Evolutionary conservation across 2,797 vertebrate genomes (phyloP).

Genomic region (Bovichtus variegatus): DNA sequence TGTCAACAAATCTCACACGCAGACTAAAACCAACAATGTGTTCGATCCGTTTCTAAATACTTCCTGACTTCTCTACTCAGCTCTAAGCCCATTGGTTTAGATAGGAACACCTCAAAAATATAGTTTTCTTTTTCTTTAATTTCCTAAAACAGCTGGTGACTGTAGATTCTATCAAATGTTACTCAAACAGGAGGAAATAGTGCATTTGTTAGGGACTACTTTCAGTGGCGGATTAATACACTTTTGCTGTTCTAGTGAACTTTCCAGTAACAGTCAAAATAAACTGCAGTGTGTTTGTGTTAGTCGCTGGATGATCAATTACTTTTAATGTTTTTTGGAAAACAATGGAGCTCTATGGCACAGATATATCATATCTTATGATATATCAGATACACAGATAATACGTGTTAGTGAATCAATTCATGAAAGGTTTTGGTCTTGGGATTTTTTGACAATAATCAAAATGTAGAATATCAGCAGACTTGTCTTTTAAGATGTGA

Average conservation of each 20-base stretch:
- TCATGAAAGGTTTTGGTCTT: too few relatives aligned
- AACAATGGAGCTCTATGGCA: neutral
- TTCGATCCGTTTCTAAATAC: neutral
- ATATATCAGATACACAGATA: too few relatives aligned
- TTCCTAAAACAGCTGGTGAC: neutral
- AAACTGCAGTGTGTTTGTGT: neutral
- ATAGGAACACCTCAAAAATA: too few relatives aligned
- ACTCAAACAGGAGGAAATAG: neutral
- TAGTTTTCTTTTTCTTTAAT: too few relatives aligned
- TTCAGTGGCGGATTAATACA: neutral
- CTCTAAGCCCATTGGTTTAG: neutral
- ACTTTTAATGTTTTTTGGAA: neutral
- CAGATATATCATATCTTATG: too few relatives aligned
- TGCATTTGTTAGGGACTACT: neutral
- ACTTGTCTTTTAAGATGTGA: neutral
- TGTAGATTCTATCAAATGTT: neutral
- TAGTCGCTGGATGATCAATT: neutral
- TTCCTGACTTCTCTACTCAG: neutral
- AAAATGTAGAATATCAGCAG: neutral
- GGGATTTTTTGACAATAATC: neutral
- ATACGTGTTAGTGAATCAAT: neutral
- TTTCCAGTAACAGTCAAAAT: neutral
- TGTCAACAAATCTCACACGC: neutral
- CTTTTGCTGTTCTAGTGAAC: neutral
- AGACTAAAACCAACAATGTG: neutral